phyloP scores from a whole-genome alignment of 2,888 invertebrate species.

The Heliothis peltigera region DNA sequence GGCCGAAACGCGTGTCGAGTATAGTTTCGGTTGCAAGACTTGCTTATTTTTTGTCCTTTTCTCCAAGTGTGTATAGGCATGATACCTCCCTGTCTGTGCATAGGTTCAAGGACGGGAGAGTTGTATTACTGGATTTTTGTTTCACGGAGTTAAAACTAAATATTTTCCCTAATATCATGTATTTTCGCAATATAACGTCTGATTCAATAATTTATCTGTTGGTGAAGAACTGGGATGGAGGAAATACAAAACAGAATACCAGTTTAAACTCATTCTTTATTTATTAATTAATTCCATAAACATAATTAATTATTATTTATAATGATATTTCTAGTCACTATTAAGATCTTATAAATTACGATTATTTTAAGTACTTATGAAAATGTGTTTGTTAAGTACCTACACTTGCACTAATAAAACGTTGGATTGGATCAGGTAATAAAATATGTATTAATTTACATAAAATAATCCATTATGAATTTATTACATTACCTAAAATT shows the following conservation, averaged over 20 bases:
- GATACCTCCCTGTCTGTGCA: too few species aligned
- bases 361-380: constrained; percentile 76
- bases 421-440: constrained; percentile 56
- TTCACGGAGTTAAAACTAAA: too few species aligned
- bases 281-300: constrained; percentile 85
- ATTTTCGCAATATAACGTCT: too few species aligned
- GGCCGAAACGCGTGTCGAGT: too few species aligned
- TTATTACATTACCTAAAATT: constrained; percentile 38
- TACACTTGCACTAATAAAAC: constrained; percentile 67
- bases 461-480: constrained; percentile 41
- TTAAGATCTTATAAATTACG: constrained; percentile 80
- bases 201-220: too few species aligned
- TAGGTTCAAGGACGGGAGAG: too few species aligned
- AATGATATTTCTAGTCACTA: constrained; percentile 79
- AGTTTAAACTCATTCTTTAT: constrained; percentile 79
- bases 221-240: too few species aligned
- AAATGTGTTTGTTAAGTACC: constrained; percentile 74
- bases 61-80: too few species aligned
- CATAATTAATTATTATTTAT: constrained; percentile 77
- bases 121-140: too few species aligned
- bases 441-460: constrained; percentile 47
- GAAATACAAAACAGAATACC: constrained; percentile 19
- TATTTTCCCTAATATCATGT: too few species aligned
- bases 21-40: too few species aligned
- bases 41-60: too few species aligned